Conservation (phyloP, 2,113 vertebrate species). For the Xenus cinereus region DNA sequence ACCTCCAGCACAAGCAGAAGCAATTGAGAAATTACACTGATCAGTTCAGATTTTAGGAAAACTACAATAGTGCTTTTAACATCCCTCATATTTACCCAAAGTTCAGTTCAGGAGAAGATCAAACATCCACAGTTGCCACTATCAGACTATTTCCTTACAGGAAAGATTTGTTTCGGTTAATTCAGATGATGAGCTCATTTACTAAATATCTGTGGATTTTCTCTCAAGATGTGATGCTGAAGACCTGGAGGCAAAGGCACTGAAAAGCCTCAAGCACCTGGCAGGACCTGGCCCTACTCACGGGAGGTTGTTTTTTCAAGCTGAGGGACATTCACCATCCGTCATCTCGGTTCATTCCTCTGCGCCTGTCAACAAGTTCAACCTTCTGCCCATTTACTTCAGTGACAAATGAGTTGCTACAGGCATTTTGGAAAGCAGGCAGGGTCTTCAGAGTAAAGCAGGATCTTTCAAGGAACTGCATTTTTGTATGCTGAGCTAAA, state of each 20-base stretch:
- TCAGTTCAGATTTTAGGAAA: not conserved
- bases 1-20: not conserved
- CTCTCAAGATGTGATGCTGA: not conserved
- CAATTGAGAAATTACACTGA: not conserved
- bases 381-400: not conserved
- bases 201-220: not conserved
- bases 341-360: not conserved
- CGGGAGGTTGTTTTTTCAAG: not conserved
- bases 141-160: not conserved
- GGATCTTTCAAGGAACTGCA: not conserved
- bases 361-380: not conserved
- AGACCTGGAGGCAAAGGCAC: not conserved
- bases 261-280: not conserved
- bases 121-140: not conserved
- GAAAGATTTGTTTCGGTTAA: not conserved
- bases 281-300: not conserved
- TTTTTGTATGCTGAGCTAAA: not conserved
- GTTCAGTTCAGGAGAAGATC: not conserved
- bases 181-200: not conserved
- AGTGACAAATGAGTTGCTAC: not conserved
- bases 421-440: not conserved
- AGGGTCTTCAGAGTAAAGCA: not conserved
- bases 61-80: not conserved
- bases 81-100: not conserved
- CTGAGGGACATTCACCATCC: not conserved